A percentile compares a stretch with the other conserved stretches of the same genome.
phyloP scores from a whole-genome alignment of 37 sponge, comb jelly and placozoan genomes.

The Hexactinellida sp. region DNA sequence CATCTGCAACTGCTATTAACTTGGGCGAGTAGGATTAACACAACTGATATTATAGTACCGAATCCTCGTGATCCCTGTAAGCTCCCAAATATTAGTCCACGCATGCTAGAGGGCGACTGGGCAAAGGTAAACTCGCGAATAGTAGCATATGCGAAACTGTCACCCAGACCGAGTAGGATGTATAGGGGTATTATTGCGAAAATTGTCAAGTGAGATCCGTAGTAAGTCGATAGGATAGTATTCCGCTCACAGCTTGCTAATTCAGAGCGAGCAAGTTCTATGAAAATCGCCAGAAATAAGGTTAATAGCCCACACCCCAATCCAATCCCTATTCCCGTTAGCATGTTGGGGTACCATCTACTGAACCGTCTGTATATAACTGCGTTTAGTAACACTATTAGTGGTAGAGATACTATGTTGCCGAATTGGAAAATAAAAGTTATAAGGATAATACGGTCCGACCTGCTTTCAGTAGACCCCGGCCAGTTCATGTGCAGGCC shows the following conservation, averaged over 20 bases:
- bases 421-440: neutral
- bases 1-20: neutral
- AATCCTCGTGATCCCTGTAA: neutral
- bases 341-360: neutral
- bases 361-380: neutral
- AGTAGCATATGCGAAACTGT: conserved; percentile 6
- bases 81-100: neutral
- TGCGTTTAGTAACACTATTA: neutral
- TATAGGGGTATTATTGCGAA: neutral
- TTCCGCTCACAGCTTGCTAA: neutral
- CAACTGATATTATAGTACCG: neutral
- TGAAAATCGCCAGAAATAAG: neutral
- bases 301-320: neutral
- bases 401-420: neutral
- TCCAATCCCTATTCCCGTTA: neutral
- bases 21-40: neutral
- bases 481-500: conserved; percentile 14
- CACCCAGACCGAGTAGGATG: neutral
- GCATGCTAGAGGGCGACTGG: neutral
- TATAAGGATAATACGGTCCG: neutral
- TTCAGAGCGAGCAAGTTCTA: neutral
- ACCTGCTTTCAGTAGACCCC: neutral
- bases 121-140: conserved; percentile 2
- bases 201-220: neutral
- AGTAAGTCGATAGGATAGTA: neutral